Percentiles rank a stretch among this genome's conserved stretches.
Evolutionary conservation across 1,140 invertebrate species (phyloP).

Genomic region (Drosophila tsacasi): DNA sequence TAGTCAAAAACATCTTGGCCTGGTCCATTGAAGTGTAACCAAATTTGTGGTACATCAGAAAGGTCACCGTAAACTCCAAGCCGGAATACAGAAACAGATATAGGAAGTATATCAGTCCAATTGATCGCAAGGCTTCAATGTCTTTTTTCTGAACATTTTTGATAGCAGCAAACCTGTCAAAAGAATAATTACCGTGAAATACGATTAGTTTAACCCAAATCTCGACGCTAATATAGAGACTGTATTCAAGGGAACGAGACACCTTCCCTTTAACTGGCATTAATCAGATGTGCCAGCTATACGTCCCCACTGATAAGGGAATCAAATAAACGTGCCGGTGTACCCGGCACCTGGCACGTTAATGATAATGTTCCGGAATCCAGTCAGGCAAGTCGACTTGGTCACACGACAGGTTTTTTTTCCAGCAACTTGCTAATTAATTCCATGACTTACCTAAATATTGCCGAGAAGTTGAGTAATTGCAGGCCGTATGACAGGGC

Average conservation of each 20-base stretch:
- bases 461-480: slow-evolving; percentile 86
- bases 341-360: slow-evolving; percentile 33
- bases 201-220: slow-evolving; percentile 24
- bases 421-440: slow-evolving; percentile 55
- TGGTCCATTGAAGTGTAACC: slow-evolving; percentile 97
- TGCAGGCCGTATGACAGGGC: slow-evolving; percentile 89
- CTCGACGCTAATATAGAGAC: neutral
- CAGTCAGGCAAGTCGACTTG: slow-evolving; percentile 34
- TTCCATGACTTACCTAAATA: slow-evolving; percentile 72
- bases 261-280: slow-evolving; percentile 11
- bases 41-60: slow-evolving; percentile 97
- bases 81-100: slow-evolving; percentile 99
- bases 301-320: slow-evolving; percentile 48
- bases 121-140: slow-evolving; percentile 88
- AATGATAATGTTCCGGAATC: slow-evolving; percentile 54
- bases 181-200: slow-evolving; percentile 19
- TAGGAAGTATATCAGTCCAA: slow-evolving; percentile 96
- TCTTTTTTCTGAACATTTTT: slow-evolving; percentile 87
- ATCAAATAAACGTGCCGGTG: slow-evolving; percentile 36
- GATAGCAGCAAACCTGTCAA: slow-evolving; percentile 88
- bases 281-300: slow-evolving; percentile 18
- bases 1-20: slow-evolving; percentile 98
- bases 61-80: slow-evolving; percentile 98
- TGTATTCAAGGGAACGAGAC: slow-evolving; percentile 10
- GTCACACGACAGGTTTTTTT: slow-evolving; percentile 29